Percentiles rank a stretch among this genome's conserved stretches.
These are phyloP conservation scores for Percina caprodes DNA, from an alignment of 2,113 vertebrate species.

Conservation along the genomic window DNA sequence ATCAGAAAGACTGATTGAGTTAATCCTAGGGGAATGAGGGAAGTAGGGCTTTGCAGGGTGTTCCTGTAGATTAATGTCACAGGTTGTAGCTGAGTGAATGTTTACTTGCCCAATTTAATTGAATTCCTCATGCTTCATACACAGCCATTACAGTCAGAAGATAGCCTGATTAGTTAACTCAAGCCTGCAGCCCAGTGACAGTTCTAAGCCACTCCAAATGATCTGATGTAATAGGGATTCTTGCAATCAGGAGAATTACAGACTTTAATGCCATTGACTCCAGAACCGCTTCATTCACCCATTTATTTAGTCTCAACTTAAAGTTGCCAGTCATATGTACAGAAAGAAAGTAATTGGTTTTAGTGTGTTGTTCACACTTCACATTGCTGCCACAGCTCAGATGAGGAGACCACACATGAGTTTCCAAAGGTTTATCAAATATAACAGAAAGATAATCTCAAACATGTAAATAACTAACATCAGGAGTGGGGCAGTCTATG, in stretches of 20 bases:
- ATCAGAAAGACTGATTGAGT: slow-evolving; percentile 45
- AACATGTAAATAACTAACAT: slow-evolving; percentile 28
- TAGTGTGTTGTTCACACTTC: slow-evolving; percentile 14
- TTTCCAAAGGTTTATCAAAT: slow-evolving; percentile 34
- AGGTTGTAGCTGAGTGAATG: slow-evolving; percentile 65
- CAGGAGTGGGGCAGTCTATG: not conserved
- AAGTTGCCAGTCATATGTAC: slow-evolving; percentile 45
- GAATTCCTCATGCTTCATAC: slow-evolving; percentile 63
- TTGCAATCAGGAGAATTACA: slow-evolving; percentile 46
- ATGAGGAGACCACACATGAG: not conserved
- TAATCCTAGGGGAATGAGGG: slow-evolving; percentile 44
- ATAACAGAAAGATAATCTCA: slow-evolving; percentile 24
- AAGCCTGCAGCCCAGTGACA: slow-evolving; percentile 49
- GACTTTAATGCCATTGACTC: slow-evolving; percentile 49
- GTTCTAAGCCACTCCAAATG: slow-evolving; percentile 25
- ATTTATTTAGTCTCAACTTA: slow-evolving; percentile 48
- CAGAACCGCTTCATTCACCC: slow-evolving; percentile 2
- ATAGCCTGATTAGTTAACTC: slow-evolving; percentile 66
- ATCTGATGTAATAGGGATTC: slow-evolving; percentile 45
- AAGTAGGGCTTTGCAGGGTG: slow-evolving; percentile 26
- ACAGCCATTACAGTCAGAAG: slow-evolving; percentile 49
- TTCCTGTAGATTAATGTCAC: slow-evolving; percentile 62
- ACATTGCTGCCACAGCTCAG: not conserved
- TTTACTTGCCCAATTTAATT: slow-evolving; percentile 73
- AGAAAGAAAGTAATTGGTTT: slow-evolving; percentile 58